A percentile compares a stretch with the other conserved stretches of the same genome.
Evolutionary conservation across 2,113 vertebrate genomes (phyloP).

Genomic region (Xenus cinereus): DNA sequence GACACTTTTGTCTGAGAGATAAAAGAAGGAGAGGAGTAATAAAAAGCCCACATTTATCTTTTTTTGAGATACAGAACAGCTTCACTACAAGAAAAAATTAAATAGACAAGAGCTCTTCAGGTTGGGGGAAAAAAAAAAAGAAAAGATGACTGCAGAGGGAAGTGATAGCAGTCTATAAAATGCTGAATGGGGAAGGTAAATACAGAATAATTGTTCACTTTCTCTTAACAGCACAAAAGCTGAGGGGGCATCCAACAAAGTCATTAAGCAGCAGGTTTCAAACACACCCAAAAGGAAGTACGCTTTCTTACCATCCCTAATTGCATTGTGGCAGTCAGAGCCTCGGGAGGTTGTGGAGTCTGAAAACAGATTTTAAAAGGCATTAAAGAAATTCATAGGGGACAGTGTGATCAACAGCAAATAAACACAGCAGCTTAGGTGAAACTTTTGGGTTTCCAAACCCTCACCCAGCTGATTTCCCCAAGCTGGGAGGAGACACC

Average conservation of each 20-base stretch:
- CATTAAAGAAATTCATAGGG: neutral
- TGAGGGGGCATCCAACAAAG: slow-evolving; percentile 36
- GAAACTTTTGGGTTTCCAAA: neutral
- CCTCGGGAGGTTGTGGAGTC: neutral
- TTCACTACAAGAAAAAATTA: neutral
- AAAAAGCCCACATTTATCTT: neutral
- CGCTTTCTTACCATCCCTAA: neutral
- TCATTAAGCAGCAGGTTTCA: slow-evolving; percentile 50
- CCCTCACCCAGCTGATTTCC: neutral
- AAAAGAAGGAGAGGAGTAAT: neutral
- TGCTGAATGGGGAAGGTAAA: neutral
- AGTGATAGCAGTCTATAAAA: neutral
- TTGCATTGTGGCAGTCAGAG: neutral
- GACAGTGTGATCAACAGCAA: neutral
- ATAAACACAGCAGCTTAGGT: neutral
- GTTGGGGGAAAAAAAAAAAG: neutral
- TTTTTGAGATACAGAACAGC: neutral
- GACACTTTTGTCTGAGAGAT: neutral
- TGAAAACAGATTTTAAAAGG: slow-evolving; percentile 41
- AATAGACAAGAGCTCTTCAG: neutral
- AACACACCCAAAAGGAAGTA: slow-evolving; percentile 52
- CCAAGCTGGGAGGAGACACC: neutral
- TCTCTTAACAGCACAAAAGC: neutral
- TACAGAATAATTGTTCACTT: slow-evolving; percentile 10
- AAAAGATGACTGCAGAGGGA: neutral